Conservation (phyloP, 2,888 invertebrate species). For the Meiosimyza decipiens region DNA sequence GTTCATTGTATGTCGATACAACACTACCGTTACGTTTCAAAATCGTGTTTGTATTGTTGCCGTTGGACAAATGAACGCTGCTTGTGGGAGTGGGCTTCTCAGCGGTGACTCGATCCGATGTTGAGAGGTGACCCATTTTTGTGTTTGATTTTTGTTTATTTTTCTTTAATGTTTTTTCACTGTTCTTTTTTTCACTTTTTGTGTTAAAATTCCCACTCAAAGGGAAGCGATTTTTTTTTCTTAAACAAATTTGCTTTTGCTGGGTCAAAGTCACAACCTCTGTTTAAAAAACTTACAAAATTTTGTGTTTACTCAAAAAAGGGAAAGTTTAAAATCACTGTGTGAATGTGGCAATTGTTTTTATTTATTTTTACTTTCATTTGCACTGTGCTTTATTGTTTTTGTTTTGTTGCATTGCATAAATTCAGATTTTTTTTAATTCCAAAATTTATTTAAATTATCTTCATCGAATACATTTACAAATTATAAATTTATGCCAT, state of each 20-base stretch:
- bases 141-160: not conserved
- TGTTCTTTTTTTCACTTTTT: not conserved
- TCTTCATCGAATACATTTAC: constrained; percentile 8
- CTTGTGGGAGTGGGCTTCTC: constrained; percentile 42
- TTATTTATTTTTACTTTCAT: not conserved
- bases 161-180: not conserved
- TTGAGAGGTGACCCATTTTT: constrained; percentile 63
- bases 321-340: constrained; percentile 2
- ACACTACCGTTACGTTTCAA: constrained; percentile 30
- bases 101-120: constrained; percentile 60
- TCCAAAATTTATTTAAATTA: constrained; percentile 11
- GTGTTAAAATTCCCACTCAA: not conserved
- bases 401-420: not conserved
- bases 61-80: constrained; percentile 1
- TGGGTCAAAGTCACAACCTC: not conserved
- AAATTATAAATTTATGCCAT: constrained; percentile 23
- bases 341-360: not conserved
- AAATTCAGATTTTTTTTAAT: not conserved
- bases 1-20: constrained; percentile 36
- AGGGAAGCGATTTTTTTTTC: not conserved
- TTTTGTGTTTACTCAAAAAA: not conserved
- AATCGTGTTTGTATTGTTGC: not conserved
- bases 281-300: not conserved
- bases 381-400: not conserved
- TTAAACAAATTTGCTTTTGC: constrained; percentile 17